phyloP scores from a whole-genome alignment of 2,113 vertebrate genomes.

The Lagenorhynchus albirostris region DNA sequence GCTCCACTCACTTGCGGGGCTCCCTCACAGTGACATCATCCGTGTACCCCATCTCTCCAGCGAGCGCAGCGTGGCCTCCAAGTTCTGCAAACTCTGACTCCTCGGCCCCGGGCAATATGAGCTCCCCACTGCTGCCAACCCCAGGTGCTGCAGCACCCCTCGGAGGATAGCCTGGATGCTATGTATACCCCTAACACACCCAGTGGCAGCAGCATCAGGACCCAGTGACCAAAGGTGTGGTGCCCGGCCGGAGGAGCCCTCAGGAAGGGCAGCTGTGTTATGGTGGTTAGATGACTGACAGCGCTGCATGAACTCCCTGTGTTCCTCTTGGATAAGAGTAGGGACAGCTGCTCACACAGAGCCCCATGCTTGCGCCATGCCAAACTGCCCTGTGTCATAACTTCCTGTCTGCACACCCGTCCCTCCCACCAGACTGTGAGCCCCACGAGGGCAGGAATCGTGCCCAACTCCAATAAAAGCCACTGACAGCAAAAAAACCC shows the following conservation, averaged over 20 bases:
- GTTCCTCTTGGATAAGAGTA: neutral
- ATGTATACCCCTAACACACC: too few species aligned
- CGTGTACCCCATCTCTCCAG: too few species aligned
- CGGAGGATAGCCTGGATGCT: neutral
- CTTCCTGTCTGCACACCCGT: neutral
- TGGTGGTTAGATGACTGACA: too few species aligned
- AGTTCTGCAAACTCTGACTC: too few species aligned
- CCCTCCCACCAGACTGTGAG: neutral
- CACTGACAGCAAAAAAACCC: neutral
- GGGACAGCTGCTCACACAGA: neutral
- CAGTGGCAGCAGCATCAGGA: accelerated
- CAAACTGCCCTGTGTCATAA: neutral
- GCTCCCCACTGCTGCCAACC: neutral
- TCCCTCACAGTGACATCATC: neutral
- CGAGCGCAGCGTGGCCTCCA: too few species aligned
- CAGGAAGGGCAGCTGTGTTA: accelerated
- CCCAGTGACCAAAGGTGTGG: accelerated
- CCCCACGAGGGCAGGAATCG: neutral
- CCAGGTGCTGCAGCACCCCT: too few species aligned
- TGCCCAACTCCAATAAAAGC: neutral
- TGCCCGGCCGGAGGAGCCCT: neutral
- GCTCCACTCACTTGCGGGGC: neutral
- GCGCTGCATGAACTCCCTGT: accelerated
- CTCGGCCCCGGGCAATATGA: neutral
- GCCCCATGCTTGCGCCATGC: accelerated